Conservation (phyloP, 2,888 invertebrate genomes). For the Drosophila gaucha region DNA sequence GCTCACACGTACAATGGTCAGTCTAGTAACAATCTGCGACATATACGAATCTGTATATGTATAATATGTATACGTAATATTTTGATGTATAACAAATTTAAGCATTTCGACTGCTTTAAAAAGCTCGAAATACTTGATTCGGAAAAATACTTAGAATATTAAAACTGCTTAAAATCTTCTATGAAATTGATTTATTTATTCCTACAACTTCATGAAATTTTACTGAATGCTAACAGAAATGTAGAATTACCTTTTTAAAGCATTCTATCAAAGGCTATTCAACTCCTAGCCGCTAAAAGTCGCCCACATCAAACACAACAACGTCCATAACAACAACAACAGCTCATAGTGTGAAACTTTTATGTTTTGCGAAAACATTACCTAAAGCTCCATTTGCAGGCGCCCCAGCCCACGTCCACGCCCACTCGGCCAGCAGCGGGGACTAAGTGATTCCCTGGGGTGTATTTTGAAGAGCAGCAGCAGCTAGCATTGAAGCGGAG, state of each 20-base stretch:
- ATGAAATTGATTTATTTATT: too few relatives aligned
- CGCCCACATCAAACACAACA: slow-evolving; percentile 32
- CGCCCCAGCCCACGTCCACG: slow-evolving; percentile 4
- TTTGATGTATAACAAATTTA: too few relatives aligned
- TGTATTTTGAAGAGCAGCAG: slow-evolving; percentile 63
- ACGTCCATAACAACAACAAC: slow-evolving; percentile 20
- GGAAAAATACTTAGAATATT: too few relatives aligned
- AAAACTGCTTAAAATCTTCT: too few relatives aligned
- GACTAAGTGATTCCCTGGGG: slow-evolving; percentile 64
- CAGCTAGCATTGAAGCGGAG: slow-evolving; percentile 24
- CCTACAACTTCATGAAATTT: neutral
- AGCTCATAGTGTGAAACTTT: slow-evolving; percentile 67
- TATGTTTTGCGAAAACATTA: slow-evolving; percentile 71
- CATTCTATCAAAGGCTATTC: slow-evolving; percentile 28
- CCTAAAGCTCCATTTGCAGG: slow-evolving; percentile 58
- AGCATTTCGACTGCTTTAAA: too few relatives aligned
- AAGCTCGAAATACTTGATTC: too few relatives aligned
- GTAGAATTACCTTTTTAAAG: slow-evolving; percentile 42
- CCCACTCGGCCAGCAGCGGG: slow-evolving; percentile 30
- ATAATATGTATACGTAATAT: too few relatives aligned
- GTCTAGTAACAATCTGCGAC: too few relatives aligned
- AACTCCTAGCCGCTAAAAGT: slow-evolving; percentile 17
- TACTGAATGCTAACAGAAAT: slow-evolving; percentile 18
- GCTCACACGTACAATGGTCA: too few relatives aligned
- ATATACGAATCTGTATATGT: too few relatives aligned